Conservation (phyloP, 2,888 invertebrate genomes). For the Xestia rhomboidea region DNA sequence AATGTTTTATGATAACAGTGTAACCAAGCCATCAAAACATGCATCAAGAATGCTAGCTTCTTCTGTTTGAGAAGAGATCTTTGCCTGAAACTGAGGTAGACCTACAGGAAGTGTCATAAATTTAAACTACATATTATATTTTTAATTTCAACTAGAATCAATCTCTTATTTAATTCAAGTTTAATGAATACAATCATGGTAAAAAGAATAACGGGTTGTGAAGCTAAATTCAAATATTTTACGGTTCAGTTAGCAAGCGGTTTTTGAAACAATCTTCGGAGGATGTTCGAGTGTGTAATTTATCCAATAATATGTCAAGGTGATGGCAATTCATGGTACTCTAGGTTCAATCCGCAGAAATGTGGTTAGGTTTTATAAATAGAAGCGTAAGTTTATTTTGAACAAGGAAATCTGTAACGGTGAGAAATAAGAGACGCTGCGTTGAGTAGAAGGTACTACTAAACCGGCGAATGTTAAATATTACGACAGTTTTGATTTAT, state of each 20-base stretch:
- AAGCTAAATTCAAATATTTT: conserved; percentile 9
- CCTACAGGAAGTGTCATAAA: background rate
- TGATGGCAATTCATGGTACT: background rate
- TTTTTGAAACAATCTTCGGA: background rate
- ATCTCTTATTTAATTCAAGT: background rate
- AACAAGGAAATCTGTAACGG: conserved; percentile 47
- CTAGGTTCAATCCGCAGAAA: background rate
- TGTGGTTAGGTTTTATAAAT: conserved; percentile 16
- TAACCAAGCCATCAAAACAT: background rate
- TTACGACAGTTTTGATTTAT: background rate
- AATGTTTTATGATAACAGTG: background rate
- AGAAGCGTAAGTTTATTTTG: conserved; percentile 20
- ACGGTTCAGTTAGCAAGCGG: conserved; percentile 23
- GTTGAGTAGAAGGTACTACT: background rate
- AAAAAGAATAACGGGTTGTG: background rate
- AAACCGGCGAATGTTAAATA: background rate
- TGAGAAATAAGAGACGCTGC: conserved; percentile 33
- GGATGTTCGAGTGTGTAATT: background rate
- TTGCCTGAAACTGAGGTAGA: background rate
- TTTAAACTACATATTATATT: background rate
- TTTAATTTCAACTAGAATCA: background rate
- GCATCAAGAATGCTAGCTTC: background rate
- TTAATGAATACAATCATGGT: too few relatives aligned
- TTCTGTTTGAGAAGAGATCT: background rate
- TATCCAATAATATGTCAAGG: background rate